Evolutionary conservation across 2,113 vertebrate genomes (phyloP), one percentile per base, ranked within the genome.

Genomic region (Takifugu flavidus): DNA sequence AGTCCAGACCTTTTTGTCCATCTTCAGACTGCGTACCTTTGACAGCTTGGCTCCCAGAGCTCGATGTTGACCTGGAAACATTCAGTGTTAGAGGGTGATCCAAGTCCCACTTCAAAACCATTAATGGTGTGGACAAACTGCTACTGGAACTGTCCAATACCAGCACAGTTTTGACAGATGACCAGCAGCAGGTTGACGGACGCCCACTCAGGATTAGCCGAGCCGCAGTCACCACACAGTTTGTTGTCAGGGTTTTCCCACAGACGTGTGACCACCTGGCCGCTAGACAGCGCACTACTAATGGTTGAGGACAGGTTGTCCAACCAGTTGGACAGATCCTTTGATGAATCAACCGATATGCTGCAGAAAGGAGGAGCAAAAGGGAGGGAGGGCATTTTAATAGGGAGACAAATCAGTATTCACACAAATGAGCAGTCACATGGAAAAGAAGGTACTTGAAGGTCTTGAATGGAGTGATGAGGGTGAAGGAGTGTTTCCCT

Each of bases 1-100:
- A 0, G 91, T 92, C 92, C 92, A 93, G 15, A 89, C 59, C 47
- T 91, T 93, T 72, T 25, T 86, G 79, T 92, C 92, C 82, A 92
- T 62, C 71, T 75, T 91, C 58, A 92, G 82, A 49, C 90, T 89
- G 14, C 91, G 86, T 1, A 93, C 88, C 69, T 91, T 93, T 0
- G 92, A 91, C 56, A 87, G 39, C 6, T 51, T 85, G 25, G 53
- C 80, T 1, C 90, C 80, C 64, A 93, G 51, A 47, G 68, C 74
- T 10, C 90, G 86, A 65, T 86, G 90, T 34, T 87, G 87, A 59
- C 87, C 91, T 92, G 59, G 20, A 3, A 58, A 57, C 45, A 67
- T 11, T 57, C 7, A 6, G 20, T 11, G 31, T 67, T 65, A 64
- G 56, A 49, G 1, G 44, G 31, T 25, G 12, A 49, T 5, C 42